Conservation (phyloP, 1,140 invertebrate species). For the Lerema accius region DNA sequence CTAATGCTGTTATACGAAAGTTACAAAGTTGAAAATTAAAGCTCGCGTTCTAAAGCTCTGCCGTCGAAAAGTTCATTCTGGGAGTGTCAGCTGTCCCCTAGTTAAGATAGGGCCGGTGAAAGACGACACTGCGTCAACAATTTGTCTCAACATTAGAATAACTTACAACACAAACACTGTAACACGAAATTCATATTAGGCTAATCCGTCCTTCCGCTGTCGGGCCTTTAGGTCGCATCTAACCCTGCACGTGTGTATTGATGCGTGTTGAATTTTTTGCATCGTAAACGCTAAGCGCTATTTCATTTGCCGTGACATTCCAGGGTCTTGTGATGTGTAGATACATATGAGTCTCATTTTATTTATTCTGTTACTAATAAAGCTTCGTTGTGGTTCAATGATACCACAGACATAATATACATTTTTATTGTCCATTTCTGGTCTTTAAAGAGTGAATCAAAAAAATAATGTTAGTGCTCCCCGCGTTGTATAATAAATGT, state of each 20-base stretch:
- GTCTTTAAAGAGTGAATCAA: no score
- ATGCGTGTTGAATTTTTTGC: constrained; percentile 65
- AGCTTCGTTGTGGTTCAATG: no score
- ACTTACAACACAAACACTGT: constrained; percentile 74
- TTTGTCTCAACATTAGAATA: constrained; percentile 69
- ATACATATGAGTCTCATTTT: no score
- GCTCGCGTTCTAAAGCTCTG: constrained; percentile 11
- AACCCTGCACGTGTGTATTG: constrained; percentile 68
- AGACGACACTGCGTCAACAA: constrained; percentile 77
- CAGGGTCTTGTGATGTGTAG: constrained; percentile 23
- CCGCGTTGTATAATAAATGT: no score
- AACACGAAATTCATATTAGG: constrained; percentile 77
- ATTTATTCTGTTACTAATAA: no score
- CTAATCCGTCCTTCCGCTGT: constrained; percentile 76
- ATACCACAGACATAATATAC: no score
- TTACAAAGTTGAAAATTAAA: constrained; percentile 50
- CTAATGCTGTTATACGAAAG: constrained; percentile 8
- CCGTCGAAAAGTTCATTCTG: constrained; percentile 40
- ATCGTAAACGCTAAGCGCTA: constrained; percentile 71
- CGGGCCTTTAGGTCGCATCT: constrained; percentile 51
- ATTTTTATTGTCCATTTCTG: no score
- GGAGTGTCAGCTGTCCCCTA: constrained; percentile 43
- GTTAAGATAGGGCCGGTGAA: constrained; percentile 66
- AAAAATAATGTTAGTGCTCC: no score
- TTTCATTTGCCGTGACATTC: constrained; percentile 73